A percentile compares a stretch with the other conserved stretches of the same genome.
These are phyloP conservation scores for Pedetes capensis DNA, from an alignment of 2,113 vertebrate species.

Conservation along the genomic window DNA sequence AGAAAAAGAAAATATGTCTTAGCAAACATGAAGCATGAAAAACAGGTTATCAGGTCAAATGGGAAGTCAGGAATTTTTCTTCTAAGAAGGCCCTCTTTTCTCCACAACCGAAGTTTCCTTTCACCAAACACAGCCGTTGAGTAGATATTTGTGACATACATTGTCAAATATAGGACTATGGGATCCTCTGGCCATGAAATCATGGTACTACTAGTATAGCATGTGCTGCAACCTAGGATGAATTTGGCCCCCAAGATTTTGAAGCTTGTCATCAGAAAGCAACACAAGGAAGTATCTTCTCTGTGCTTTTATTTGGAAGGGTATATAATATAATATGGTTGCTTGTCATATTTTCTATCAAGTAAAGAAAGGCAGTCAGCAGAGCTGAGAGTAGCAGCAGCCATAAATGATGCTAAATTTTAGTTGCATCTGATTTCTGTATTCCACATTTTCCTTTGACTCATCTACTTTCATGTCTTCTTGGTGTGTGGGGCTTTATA, in stretches of 20 bases:
- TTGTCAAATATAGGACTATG: neutral
- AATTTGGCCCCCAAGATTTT: neutral
- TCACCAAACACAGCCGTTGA: neutral
- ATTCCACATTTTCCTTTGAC: neutral
- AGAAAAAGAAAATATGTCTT: neutral
- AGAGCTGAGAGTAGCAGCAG: neutral
- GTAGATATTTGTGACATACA: neutral
- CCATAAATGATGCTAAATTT: neutral
- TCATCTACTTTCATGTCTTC: neutral
- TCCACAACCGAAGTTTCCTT: neutral
- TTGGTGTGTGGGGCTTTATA: neutral
- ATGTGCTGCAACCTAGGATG: neutral
- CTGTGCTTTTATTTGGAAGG: neutral
- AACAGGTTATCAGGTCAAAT: neutral
- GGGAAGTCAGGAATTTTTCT: neutral
- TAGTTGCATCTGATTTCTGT: neutral
- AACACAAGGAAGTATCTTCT: neutral
- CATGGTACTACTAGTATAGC: neutral
- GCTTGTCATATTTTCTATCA: neutral
- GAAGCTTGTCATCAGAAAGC: neutral
- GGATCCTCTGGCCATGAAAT: neutral
- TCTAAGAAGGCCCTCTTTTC: neutral
- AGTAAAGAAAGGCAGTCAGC: neutral
- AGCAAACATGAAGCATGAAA: neutral
- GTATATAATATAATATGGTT: neutral